Conservation (phyloP, 2,797 vertebrate genomes). For the Hirundo rustica region DNA sequence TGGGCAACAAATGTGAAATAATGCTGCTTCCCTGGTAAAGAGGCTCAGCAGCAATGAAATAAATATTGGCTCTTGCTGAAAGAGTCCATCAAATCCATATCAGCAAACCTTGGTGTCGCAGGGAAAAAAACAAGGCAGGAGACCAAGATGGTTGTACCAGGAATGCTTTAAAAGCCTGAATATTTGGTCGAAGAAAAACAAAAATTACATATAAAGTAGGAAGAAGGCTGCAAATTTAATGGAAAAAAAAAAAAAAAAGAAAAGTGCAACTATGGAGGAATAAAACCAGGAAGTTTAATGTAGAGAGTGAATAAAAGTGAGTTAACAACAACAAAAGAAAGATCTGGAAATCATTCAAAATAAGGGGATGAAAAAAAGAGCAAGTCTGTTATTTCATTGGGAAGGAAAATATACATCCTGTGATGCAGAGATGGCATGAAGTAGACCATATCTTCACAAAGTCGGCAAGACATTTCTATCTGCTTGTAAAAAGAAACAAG, state of each 20-base stretch:
- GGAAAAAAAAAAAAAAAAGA: background rate
- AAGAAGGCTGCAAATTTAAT: background rate
- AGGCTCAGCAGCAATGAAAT: background rate
- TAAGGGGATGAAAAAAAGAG: background rate
- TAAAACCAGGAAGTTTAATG: background rate
- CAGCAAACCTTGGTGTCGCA: background rate
- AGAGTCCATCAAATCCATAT: background rate
- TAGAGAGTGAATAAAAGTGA: background rate
- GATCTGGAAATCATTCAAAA: background rate
- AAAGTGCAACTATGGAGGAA: background rate
- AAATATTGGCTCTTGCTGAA: background rate
- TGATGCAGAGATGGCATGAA: background rate
- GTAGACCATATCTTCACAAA: background rate
- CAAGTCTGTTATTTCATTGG: background rate
- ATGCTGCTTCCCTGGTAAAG: background rate
- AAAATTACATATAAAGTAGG: background rate
- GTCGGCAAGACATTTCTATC: background rate
- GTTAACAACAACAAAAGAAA: background rate
- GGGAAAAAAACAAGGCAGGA: background rate
- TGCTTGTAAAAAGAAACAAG: background rate
- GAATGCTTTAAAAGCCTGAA: background rate
- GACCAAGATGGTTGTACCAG: background rate
- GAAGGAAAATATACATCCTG: background rate
- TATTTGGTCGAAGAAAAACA: background rate
- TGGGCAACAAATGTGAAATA: constrained; percentile 32